Percentiles rank a stretch among this genome's conserved stretches.
phyloP scores from a whole-genome alignment of 2,888 invertebrate species.

The Alviniconcha strummeri region DNA sequence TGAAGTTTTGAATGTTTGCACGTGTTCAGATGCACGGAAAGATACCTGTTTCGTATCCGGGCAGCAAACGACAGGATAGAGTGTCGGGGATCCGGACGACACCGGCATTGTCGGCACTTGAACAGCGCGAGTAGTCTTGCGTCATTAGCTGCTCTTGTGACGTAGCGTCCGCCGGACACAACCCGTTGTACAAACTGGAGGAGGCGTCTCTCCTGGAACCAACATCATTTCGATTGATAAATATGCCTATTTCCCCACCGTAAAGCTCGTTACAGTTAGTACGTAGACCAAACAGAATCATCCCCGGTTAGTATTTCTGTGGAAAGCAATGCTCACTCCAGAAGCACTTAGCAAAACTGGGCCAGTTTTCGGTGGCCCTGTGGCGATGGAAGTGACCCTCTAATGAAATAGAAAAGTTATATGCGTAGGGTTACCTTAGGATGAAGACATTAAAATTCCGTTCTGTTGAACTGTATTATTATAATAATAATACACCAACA shows the following conservation, averaged over 20 bases:
- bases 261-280: background rate
- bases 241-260: background rate
- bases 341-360: too few species aligned
- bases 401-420: too few species aligned
- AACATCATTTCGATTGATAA: background rate
- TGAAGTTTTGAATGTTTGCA: too few species aligned
- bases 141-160: background rate
- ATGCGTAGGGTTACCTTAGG: too few species aligned
- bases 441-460: too few species aligned
- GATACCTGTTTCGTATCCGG: conserved; percentile 35
- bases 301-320: background rate
- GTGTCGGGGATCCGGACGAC: conserved; percentile 1
- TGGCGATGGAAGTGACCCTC: too few species aligned
- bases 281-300: background rate
- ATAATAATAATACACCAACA: too few species aligned
- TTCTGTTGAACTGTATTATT: too few species aligned
- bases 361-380: too few species aligned
- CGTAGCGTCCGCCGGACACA: conserved; percentile 37
- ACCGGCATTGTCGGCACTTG: conserved; percentile 25
- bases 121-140: conserved; percentile 32
- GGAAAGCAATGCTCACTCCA: too few species aligned
- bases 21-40: too few species aligned
- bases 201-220: conserved; percentile 30
- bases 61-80: conserved; percentile 35
- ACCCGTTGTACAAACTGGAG: conserved; percentile 47